phyloP scores from a whole-genome alignment of 2,113 vertebrate species.

The Trogon surrucura region DNA sequence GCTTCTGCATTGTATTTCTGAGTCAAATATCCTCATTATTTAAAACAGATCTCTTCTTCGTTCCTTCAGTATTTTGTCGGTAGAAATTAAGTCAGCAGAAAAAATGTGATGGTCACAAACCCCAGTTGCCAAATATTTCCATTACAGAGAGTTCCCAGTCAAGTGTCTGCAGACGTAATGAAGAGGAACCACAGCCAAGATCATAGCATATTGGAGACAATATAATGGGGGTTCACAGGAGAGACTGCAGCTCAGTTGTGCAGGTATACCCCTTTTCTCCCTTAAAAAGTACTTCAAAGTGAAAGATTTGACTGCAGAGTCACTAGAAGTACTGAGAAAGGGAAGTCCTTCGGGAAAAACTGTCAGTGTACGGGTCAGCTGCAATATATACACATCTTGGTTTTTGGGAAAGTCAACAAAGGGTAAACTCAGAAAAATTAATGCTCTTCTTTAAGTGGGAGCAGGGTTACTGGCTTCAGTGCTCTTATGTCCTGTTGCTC shows the following conservation, averaged over 20 bases:
- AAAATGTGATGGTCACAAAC: not conserved
- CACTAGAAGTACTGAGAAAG: not conserved
- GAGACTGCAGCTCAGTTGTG: not conserved
- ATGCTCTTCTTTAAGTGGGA: not conserved
- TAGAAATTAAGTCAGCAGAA: slow-evolving; percentile 25
- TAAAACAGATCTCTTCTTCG: slow-evolving; percentile 12
- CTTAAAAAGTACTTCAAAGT: not conserved
- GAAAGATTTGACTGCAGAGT: not conserved
- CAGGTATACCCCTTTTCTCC: not conserved
- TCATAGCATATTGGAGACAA: rapidly evolving
- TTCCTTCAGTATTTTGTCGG: slow-evolving; percentile 25
- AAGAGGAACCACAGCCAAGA: not conserved
- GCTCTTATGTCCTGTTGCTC: not conserved
- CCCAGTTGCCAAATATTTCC: slow-evolving; percentile 1
- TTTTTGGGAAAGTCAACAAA: not conserved
- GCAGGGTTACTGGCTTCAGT: not conserved
- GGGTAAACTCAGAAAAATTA: not conserved
- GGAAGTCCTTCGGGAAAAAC: not conserved
- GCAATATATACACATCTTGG: not conserved
- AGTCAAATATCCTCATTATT: slow-evolving; percentile 19
- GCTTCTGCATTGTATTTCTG: not conserved
- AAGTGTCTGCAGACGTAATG: not conserved
- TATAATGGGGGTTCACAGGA: not conserved
- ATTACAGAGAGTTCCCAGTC: slow-evolving; percentile 2
- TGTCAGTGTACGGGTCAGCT: not conserved